phyloP scores from a whole-genome alignment of 2,113 vertebrate species.

The Anguilla japonica region DNA sequence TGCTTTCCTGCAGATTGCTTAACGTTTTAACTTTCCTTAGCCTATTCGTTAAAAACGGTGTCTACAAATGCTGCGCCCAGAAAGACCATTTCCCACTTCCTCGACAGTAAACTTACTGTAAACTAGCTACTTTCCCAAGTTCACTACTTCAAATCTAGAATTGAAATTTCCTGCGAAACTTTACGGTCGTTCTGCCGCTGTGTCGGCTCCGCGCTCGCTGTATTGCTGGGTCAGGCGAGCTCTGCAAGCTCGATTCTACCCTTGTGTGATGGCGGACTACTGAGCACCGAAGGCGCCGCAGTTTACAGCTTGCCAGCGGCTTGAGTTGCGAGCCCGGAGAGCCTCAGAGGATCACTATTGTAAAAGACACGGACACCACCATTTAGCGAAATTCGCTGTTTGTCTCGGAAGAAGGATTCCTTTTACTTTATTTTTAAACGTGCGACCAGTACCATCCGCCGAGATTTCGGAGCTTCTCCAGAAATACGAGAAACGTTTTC shows the following conservation, averaged over 20 bases:
- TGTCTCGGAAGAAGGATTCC: conserved; percentile 24
- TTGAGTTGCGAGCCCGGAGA: conserved; percentile 39
- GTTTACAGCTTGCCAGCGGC: conserved; percentile 46
- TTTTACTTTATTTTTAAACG: conserved; percentile 62
- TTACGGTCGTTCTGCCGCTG: conserved; percentile 51
- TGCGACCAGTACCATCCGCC: conserved; percentile 63
- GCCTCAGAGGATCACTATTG: conserved; percentile 12
- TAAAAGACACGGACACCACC: neutral
- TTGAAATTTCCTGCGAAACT: conserved; percentile 44
- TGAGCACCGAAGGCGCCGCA: conserved; percentile 63
- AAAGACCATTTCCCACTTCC: neutral
- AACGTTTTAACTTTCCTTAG: too few species aligned
- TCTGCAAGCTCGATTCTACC: conserved; percentile 69
- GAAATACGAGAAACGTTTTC: conserved; percentile 52
- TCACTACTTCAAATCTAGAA: neutral
- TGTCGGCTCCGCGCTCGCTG: conserved; percentile 58
- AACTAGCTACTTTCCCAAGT: neutral
- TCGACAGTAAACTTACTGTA: neutral
- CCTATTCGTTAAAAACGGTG: too few species aligned
- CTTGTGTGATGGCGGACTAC: conserved; percentile 73
- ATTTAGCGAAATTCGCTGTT: neutral
- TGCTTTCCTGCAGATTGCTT: too few species aligned
- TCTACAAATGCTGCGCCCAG: too few species aligned
- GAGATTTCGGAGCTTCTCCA: conserved; percentile 55
- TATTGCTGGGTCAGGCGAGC: conserved; percentile 59